Conservation (phyloP, 2,113 vertebrate genomes). For the Ardeotis arabs region DNA sequence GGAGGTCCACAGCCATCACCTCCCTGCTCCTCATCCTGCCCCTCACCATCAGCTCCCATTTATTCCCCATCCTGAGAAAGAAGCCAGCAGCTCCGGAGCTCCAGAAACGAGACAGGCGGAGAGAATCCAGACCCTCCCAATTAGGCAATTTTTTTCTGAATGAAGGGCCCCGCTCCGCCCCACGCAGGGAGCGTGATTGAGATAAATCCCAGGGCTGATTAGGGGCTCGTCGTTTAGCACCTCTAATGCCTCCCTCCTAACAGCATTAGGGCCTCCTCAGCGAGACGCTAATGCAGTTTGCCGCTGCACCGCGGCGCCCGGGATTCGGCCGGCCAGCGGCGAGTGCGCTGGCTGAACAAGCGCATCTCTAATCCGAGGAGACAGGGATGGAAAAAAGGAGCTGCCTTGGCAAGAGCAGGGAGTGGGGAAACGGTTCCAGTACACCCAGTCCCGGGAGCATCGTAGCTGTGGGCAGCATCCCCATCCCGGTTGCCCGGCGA, state of each 20-base stretch:
- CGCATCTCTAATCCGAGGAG: conserved; percentile 25
- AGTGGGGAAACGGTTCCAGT: background rate
- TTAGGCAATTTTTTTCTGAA: background rate
- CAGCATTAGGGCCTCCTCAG: conserved; percentile 14
- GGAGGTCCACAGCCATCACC: background rate
- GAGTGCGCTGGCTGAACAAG: background rate
- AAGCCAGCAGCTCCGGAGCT: background rate
- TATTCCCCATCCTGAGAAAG: background rate
- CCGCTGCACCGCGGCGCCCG: conserved; percentile 54
- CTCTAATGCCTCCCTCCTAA: conserved; percentile 38
- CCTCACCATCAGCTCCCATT: fast-evolving
- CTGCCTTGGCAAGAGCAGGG: background rate
- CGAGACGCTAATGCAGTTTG: conserved; percentile 50
- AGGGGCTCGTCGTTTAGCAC: conserved; percentile 58
- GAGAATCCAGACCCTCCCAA: conserved; percentile 35
- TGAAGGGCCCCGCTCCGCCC: background rate
- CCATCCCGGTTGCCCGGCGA: fast-evolving
- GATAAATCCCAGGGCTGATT: conserved; percentile 15
- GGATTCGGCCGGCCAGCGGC: background rate
- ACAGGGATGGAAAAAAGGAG: conserved; percentile 6
- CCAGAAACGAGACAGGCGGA: background rate
- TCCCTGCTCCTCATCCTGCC: background rate
- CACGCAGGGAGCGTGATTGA: background rate
- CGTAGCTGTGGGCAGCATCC: fast-evolving
- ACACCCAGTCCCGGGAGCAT: background rate